These are phyloP conservation scores for Xiphias gladius DNA, from an alignment of 2,113 vertebrate genomes.

Conservation along the genomic window DNA sequence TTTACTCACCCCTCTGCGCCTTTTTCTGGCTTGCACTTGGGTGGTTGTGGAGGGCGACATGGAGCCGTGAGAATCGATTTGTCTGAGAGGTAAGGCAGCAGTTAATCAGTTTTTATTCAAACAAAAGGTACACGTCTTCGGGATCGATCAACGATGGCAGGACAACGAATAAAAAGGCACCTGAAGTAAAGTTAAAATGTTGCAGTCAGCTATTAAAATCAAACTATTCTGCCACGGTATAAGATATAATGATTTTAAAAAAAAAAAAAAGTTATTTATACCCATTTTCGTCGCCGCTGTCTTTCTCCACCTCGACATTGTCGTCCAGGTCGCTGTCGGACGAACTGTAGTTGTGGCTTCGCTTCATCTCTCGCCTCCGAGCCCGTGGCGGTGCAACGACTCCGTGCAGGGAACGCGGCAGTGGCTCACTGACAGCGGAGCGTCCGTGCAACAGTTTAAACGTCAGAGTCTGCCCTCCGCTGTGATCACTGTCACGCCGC, in stretches of 20 bases:
- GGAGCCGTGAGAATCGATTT: conserved; percentile 87
- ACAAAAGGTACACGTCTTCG: neutral
- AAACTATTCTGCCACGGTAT: neutral
- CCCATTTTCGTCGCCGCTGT: conserved; percentile 94
- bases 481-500: conserved; percentile 52
- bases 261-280: no score
- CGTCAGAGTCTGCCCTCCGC: conserved; percentile 42
- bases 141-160: no score
- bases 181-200: neutral
- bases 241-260: neutral
- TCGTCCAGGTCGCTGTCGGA: conserved; percentile 96
- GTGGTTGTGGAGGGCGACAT: conserved; percentile 92
- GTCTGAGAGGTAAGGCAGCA: conserved; percentile 59
- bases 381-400: neutral
- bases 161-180: neutral
- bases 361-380: conserved; percentile 86
- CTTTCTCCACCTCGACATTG: conserved; percentile 94
- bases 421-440: conserved; percentile 34
- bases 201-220: neutral
- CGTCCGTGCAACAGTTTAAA: conserved; percentile 46
- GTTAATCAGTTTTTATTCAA: neutral
- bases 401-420: conserved; percentile 3
- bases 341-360: conserved; percentile 93
- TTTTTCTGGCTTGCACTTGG: conserved; percentile 95
- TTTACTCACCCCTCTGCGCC: conserved; percentile 92